phyloP scores from a whole-genome alignment of 2,888 invertebrate species.

The Axea sp. region DNA sequence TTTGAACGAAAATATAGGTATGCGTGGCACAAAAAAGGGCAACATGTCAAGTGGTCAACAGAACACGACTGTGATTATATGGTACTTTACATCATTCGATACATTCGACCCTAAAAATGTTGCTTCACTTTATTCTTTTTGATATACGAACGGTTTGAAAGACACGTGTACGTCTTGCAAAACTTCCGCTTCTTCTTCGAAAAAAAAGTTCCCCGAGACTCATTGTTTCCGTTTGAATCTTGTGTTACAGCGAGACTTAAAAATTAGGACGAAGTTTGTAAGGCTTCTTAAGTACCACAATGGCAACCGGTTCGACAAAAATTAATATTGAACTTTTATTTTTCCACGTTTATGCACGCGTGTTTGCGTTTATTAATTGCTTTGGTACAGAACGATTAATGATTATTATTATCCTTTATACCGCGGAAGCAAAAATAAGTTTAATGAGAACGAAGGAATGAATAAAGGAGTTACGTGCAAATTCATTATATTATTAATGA shows the following conservation, averaged over 20 bases:
- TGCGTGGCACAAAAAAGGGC: slow-evolving; percentile 27
- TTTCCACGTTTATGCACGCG: no score
- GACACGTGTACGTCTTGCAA: slow-evolving; percentile 44
- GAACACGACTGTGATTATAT: slow-evolving; percentile 55
- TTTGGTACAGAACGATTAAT: no score
- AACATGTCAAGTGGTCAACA: slow-evolving; percentile 54
- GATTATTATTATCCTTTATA: no score
- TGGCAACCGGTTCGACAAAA: no score
- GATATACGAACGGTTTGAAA: slow-evolving; percentile 13
- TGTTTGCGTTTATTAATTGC: no score
- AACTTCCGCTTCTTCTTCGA: slow-evolving; percentile 27
- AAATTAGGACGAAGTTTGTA: slow-evolving; percentile 23
- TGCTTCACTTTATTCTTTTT: slow-evolving; percentile 33
- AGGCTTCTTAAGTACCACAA: no score
- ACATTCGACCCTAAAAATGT: slow-evolving; percentile 36
- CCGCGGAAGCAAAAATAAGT: no score
- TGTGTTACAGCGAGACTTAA: slow-evolving; percentile 31
- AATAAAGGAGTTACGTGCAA: no score
- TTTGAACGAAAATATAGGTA: slow-evolving; percentile 40
- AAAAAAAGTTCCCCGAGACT: slow-evolving; percentile 4
- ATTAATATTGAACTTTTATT: no score
- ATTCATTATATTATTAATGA: no score
- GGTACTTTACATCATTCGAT: slow-evolving; percentile 55
- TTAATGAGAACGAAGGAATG: no score
- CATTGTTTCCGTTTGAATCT: slow-evolving; percentile 44